Evolutionary conservation across 2,888 invertebrate genomes (phyloP).

Genomic region (Anticlea derivata): DNA sequence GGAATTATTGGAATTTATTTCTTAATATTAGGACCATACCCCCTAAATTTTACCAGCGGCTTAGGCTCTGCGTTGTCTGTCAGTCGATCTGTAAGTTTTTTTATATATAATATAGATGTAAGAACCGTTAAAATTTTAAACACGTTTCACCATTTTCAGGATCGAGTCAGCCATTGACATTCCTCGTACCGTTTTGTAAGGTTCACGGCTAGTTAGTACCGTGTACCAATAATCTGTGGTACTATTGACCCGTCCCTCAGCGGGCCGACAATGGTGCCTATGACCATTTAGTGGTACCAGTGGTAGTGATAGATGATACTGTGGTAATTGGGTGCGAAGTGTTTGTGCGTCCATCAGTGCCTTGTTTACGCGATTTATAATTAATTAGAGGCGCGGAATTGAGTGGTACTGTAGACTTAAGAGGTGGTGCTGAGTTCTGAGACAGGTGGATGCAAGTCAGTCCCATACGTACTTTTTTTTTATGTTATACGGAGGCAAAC

Average conservation of each 20-base stretch:
- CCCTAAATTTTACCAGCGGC: no score
- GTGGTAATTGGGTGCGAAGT: conserved; percentile 35
- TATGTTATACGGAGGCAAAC: no score
- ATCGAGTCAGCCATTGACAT: conserved; percentile 5
- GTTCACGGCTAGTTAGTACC: conserved; percentile 72
- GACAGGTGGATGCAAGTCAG: background rate
- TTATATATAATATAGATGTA: no score
- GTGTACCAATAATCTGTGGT: conserved; percentile 14
- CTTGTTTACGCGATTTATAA: conserved; percentile 15
- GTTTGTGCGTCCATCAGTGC: conserved; percentile 31
- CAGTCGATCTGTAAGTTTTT: no score
- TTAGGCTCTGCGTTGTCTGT: no score
- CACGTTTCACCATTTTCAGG: background rate
- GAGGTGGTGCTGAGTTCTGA: background rate
- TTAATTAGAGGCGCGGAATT: conserved; percentile 11
- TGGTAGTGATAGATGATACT: conserved; percentile 34
- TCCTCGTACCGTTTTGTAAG: conserved; percentile 61
- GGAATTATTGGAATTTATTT: no score
- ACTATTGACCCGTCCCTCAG: conserved; percentile 75
- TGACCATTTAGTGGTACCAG: conserved; percentile 49
- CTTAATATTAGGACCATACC: no score
- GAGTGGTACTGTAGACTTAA: background rate
- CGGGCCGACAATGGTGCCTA: conserved; percentile 60
- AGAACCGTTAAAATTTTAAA: no score
- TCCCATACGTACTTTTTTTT: no score